Conservation (phyloP, 2,113 vertebrate genomes). For the Zeus faber region DNA sequence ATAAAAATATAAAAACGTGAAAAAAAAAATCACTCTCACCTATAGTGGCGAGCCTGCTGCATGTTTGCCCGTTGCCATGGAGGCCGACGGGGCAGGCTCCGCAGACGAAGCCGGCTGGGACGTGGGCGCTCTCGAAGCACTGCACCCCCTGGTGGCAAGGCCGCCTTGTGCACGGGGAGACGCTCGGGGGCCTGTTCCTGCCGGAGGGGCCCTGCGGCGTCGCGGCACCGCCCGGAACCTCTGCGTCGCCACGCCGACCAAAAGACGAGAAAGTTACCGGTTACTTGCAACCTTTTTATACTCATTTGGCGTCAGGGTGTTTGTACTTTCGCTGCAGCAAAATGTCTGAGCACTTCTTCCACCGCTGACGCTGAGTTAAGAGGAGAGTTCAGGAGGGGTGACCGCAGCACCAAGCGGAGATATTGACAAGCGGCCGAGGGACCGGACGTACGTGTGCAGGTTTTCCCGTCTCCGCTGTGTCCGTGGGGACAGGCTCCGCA, state of each 20-base stretch:
- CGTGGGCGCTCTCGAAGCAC: constrained; percentile 69
- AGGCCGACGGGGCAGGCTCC: constrained; percentile 72
- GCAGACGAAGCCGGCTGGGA: constrained; percentile 66
- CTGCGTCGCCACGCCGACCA: constrained; percentile 23
- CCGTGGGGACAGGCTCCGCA: constrained; percentile 82
- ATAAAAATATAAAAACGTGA: not conserved
- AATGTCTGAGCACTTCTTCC: not conserved
- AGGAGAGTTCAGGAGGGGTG: too few species aligned
- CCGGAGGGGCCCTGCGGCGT: constrained; percentile 7
- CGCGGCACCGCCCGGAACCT: not conserved
- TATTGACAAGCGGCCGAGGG: too few species aligned
- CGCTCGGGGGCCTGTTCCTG: constrained; percentile 20
- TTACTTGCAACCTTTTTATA: too few species aligned
- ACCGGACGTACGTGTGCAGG: constrained; percentile 64
- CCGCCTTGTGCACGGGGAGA: constrained; percentile 47
- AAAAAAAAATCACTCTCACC: constrained; percentile 33
- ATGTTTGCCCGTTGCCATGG: constrained; percentile 66
- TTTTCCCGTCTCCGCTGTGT: constrained; percentile 77
- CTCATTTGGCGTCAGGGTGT: not conserved
- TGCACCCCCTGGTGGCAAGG: constrained; percentile 71
- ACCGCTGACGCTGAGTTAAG: too few species aligned
- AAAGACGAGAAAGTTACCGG: too few species aligned
- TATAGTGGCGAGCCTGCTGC: constrained; percentile 32
- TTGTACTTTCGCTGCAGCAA: not conserved
- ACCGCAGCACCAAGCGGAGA: too few species aligned